Percentiles rank a stretch among this genome's conserved stretches.
Evolutionary conservation across 2,113 vertebrate genomes (phyloP).

Genomic region (Bothrops jararaca): DNA sequence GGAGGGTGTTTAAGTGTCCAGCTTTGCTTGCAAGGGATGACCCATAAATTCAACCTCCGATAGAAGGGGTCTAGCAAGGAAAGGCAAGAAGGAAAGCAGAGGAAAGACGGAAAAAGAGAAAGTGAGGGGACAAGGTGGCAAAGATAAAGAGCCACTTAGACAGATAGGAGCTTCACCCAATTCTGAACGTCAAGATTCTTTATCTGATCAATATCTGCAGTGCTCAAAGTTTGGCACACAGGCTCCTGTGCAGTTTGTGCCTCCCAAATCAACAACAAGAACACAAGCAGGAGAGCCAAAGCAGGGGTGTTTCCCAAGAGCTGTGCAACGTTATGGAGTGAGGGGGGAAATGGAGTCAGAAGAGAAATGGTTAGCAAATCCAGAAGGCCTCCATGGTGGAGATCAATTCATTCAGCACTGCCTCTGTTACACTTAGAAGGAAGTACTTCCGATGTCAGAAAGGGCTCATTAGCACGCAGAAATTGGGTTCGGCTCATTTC

Average conservation of each 20-base stretch:
- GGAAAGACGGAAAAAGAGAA: neutral
- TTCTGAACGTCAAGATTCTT: neutral
- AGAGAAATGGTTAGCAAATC: slow-evolving; percentile 85
- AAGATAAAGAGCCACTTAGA: neutral
- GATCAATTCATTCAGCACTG: slow-evolving; percentile 99
- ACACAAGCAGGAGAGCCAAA: slow-evolving; percentile 38
- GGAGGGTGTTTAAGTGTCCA: neutral
- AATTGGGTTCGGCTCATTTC: slow-evolving; percentile 95
- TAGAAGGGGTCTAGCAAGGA: no score
- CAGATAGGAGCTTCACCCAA: neutral
- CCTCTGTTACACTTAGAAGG: slow-evolving; percentile 93
- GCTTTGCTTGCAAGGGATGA: neutral
- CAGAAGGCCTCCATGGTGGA: slow-evolving; percentile 74
- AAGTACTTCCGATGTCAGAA: slow-evolving; percentile 98
- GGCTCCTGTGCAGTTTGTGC: neutral
- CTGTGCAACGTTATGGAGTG: no score
- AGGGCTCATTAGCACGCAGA: slow-evolving; percentile 93
- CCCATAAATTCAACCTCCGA: neutral
- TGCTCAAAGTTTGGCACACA: neutral
- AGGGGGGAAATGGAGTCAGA: slow-evolving; percentile 48
- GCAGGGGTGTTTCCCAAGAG: slow-evolving; percentile 44
- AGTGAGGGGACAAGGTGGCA: neutral
- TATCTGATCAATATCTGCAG: no score
- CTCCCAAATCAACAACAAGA: slow-evolving; percentile 17
- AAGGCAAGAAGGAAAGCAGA: neutral